Percentiles rank a stretch among this genome's conserved stretches.
Conservation (phyloP, 2,113 vertebrate species). For the Leucopsar rothschildi region DNA sequence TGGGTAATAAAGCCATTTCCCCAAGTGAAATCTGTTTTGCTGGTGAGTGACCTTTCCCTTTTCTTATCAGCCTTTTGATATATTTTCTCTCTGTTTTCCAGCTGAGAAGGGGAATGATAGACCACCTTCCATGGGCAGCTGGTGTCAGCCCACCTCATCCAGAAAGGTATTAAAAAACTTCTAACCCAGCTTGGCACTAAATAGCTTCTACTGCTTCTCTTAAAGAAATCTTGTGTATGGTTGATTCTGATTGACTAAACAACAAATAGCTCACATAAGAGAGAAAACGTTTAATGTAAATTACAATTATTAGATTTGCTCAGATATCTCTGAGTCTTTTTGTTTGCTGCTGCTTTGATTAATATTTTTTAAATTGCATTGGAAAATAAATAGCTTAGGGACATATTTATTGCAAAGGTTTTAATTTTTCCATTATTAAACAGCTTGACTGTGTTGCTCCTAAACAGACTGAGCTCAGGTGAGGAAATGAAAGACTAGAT, state of each 20-base stretch:
- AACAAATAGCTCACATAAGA: background rate
- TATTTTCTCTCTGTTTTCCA: background rate
- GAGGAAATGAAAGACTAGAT: background rate
- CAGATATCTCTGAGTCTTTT: background rate
- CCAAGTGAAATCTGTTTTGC: background rate
- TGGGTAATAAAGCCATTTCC: background rate
- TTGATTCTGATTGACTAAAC: background rate
- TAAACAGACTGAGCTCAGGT: conserved; percentile 14
- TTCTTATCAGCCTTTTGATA: background rate
- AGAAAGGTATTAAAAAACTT: background rate
- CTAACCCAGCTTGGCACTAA: background rate
- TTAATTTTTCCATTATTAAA: conserved; percentile 8
- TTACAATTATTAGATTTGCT: background rate
- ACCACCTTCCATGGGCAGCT: background rate
- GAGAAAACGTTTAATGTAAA: background rate
- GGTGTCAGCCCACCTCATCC: background rate
- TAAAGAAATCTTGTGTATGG: background rate
- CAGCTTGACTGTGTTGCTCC: background rate
- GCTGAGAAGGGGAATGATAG: background rate
- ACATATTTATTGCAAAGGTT: background rate
- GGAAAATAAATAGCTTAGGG: background rate
- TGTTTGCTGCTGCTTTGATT: conserved; percentile 17
- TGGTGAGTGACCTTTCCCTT: background rate
- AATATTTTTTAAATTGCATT: background rate
- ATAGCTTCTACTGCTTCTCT: background rate